A percentile compares a stretch with the other conserved stretches of the same genome.
These are phyloP conservation scores for Caenorhabditis tropicalis DNA, from an alignment of 1,140 invertebrate species.

Conservation along the genomic window DNA sequence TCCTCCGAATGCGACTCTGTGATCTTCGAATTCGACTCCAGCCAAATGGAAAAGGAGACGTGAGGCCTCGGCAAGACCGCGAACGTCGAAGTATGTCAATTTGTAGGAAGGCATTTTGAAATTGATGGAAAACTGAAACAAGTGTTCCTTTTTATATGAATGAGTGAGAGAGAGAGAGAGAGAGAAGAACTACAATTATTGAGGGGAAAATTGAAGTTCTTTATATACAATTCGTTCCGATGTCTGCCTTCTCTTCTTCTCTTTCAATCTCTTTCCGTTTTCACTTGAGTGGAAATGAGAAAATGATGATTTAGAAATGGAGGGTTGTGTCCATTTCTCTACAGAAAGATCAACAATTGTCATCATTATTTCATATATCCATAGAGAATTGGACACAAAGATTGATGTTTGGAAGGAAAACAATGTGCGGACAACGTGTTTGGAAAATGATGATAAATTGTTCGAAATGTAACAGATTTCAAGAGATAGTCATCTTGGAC, in stretches of 20 bases:
- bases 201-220: neutral
- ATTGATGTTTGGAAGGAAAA: too few species aligned
- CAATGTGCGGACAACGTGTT: too few species aligned
- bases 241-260: neutral
- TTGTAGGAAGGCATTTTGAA: conserved; percentile 38
- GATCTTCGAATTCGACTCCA: conserved; percentile 33
- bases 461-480: too few species aligned
- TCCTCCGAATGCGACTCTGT: neutral
- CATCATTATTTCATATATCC: too few species aligned
- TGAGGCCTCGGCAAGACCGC: conserved; percentile 15
- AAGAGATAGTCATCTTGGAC: too few species aligned
- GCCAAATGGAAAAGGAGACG: conserved; percentile 20
- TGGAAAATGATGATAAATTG: too few species aligned
- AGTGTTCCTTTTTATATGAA: neutral
- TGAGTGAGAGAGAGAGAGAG: neutral
- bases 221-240: neutral
- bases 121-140: neutral
- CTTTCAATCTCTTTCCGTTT: neutral
- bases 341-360: neutral
- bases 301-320: neutral
- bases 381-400: too few species aligned
- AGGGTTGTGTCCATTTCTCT: neutral
- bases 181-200: neutral
- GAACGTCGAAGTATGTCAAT: conserved; percentile 23
- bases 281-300: neutral